Conservation (phyloP, 2,797 vertebrate species). For the Notolabrus celidotus region DNA sequence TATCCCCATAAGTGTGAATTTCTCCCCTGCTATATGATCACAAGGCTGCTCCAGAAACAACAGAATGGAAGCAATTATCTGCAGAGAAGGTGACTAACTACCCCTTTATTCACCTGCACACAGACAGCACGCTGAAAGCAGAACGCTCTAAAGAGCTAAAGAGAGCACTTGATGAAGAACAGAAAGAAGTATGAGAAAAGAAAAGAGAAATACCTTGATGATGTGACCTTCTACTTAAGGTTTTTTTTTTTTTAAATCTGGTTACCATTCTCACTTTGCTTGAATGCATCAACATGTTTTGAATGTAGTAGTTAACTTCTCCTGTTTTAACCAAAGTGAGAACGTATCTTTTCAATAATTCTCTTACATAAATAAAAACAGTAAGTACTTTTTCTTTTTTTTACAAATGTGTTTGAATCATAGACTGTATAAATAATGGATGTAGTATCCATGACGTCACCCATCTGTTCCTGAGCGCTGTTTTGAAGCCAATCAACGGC, state of each 20-base stretch:
- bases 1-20: conserved; percentile 61
- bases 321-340: not conserved
- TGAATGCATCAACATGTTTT: not conserved
- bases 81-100: conserved; percentile 69
- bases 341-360: not conserved
- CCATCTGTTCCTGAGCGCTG: too few species aligned
- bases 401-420: too few species aligned
- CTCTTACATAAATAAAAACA: too few species aligned
- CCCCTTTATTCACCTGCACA: conserved; percentile 55
- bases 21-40: conserved; percentile 61
- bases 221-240: not conserved
- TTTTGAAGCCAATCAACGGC: too few species aligned
- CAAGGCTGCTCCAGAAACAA: conserved; percentile 59
- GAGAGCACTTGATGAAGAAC: conserved; percentile 43
- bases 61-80: conserved; percentile 75
- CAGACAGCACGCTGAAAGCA: conserved; percentile 60
- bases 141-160: conserved; percentile 43
- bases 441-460: too few species aligned
- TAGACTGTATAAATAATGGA: too few species aligned
- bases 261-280: not conserved
- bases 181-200: conserved; percentile 25
- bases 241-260: too few species aligned
- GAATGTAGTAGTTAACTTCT: not conserved
- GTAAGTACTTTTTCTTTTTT: too few species aligned
- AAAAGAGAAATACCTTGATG: not conserved